Base-by-base conservation (phyloP, 2,888 invertebrate genomes). In the Maniola hyperantus region DNA sequence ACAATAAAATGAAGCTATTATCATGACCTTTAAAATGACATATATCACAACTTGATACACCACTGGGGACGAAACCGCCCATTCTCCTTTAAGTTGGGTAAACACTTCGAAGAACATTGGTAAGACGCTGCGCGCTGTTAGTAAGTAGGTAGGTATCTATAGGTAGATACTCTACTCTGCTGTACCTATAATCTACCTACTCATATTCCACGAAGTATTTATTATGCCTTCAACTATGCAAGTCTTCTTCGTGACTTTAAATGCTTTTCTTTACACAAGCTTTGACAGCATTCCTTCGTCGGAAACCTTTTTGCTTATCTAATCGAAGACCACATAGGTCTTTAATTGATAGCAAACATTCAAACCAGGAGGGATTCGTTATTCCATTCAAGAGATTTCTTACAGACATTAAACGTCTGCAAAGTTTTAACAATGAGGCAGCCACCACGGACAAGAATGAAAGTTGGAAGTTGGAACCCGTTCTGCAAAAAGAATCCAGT, bases 321-420 rank as follows among this genome's bases (percentile, higher is more conserved):
- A 59, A 55, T 44, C 8, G 54, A 39, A 26, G 64, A 71, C 71
- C 67, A 64, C 67, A 72, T 68, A 67, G 60, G 69, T 66, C 50
- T 60, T 62, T 69, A 69, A 70, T 70, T 70, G 69, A 67, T 65
- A 59, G 59, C 48, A 73, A 71, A 63, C 69, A 65, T 72, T 72
- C 59, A 67, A 71, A 13, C 58, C 66, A 59, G 66, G 71, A 59
- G 69, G 65, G 66, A 69, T 64, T 58, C 54, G 66, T 57, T 67
- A 69, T 72, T 69, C 64, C 74, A 74, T 74, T 74, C 71, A 74
- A 62, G 51, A 66, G 48, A 57, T 64, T 74, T 73, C 73, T 74
- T 73, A 67, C 59, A 44, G 50, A 33, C 61, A 68, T 62, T 62
- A 65, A 64, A 65, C 50, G 36, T 60, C 65, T 64, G 57, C 63